Conservation (phyloP, 2,888 invertebrate species). For the Dermolepida albohirtum region DNA sequence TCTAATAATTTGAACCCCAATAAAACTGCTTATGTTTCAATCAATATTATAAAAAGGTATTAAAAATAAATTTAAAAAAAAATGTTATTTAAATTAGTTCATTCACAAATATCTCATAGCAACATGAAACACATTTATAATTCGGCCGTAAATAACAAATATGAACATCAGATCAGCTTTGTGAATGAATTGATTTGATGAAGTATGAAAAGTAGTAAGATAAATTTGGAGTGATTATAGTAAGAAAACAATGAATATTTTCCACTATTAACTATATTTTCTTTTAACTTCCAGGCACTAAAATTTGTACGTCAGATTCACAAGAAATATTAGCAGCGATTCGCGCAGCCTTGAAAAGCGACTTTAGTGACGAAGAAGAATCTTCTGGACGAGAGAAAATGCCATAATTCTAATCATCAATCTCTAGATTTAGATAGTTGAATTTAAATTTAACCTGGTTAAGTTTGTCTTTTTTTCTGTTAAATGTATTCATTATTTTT, state of each 20-base stretch:
- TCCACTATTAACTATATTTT: too few relatives aligned
- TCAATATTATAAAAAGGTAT: too few relatives aligned
- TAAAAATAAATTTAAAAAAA: too few relatives aligned
- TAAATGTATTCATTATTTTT: slow-evolving; percentile 39
- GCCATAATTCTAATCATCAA: slow-evolving; percentile 52
- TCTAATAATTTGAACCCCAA: too few relatives aligned
- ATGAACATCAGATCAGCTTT: too few relatives aligned
- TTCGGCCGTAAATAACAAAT: too few relatives aligned
- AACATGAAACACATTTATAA: too few relatives aligned
- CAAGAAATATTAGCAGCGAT: slow-evolving; percentile 72
- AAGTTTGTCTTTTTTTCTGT: slow-evolving; percentile 43
- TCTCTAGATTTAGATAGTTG: slow-evolving; percentile 39
- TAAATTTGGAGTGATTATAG: background rate
- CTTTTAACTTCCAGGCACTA: slow-evolving; percentile 70
- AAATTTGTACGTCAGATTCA: slow-evolving; percentile 71
- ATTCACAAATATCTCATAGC: too few relatives aligned
- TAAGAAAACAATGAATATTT: background rate
- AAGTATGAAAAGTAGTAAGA: too few relatives aligned
- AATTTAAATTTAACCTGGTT: slow-evolving; percentile 25
- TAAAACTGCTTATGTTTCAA: too few relatives aligned
- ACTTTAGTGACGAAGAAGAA: slow-evolving; percentile 55
- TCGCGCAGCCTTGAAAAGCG: slow-evolving; percentile 67
- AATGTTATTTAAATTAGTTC: too few relatives aligned
- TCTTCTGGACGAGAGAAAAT: slow-evolving; percentile 62
- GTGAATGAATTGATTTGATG: too few relatives aligned